phyloP scores from a whole-genome alignment of 2,888 invertebrate genomes.

The Trissolcus brochymenae region DNA sequence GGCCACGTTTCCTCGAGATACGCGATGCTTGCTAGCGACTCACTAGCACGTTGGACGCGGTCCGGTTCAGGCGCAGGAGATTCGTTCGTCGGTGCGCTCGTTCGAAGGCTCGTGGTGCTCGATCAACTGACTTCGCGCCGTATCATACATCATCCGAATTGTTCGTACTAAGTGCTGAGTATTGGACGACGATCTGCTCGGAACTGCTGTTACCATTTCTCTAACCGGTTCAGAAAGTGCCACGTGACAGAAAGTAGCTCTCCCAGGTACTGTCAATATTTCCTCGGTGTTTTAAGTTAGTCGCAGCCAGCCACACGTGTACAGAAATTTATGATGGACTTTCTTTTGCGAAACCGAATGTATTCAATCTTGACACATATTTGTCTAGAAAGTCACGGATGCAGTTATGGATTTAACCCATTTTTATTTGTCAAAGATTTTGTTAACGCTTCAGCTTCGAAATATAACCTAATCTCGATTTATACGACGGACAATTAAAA shows the following conservation, averaged over 20 bases:
- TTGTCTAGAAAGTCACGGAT: neutral
- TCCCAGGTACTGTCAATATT: slow-evolving; percentile 38
- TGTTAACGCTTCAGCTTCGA: no score
- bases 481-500: neutral
- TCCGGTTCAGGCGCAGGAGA: slow-evolving; percentile 34
- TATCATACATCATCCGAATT: neutral
- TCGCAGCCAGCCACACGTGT: slow-evolving; percentile 28
- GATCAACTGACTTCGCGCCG: neutral
- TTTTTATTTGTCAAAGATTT: no score
- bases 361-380: slow-evolving; percentile 1
- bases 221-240: slow-evolving; percentile 35
- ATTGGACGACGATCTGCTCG: neutral
- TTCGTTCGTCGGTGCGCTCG: slow-evolving; percentile 1
- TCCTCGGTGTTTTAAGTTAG: slow-evolving; percentile 20
- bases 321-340: slow-evolving; percentile 18
- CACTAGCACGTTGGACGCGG: slow-evolving; percentile 51
- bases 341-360: neutral
- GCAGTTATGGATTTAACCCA: no score
- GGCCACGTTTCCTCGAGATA: slow-evolving; percentile 43
- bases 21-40: slow-evolving; percentile 39
- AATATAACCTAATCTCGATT: no score
- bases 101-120: neutral
- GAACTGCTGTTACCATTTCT: slow-evolving; percentile 19
- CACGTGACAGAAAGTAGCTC: slow-evolving; percentile 44
- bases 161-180: neutral